These are phyloP conservation scores for Ganaspis sp. DNA, from an alignment of 1,140 invertebrate species.

Conservation along the genomic window DNA sequence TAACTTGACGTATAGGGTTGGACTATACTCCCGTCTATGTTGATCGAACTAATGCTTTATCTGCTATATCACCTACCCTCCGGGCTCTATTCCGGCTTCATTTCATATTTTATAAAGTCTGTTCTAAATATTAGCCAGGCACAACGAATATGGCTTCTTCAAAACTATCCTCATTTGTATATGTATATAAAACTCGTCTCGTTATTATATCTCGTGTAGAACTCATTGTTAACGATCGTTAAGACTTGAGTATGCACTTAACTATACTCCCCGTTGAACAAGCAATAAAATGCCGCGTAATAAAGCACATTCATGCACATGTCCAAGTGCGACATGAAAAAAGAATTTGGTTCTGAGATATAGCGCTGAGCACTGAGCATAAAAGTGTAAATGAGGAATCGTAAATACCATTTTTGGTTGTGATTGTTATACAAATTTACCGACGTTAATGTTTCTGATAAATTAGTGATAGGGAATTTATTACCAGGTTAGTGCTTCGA, in stretches of 20 bases:
- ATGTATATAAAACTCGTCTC: slow-evolving; percentile 16
- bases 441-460: slow-evolving; percentile 11
- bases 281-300: slow-evolving; percentile 20
- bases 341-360: slow-evolving; percentile 13
- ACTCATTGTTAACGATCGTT: slow-evolving; percentile 41
- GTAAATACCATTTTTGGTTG: slow-evolving; percentile 24
- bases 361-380: neutral
- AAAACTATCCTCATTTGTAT: slow-evolving; percentile 7
- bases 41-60: neutral
- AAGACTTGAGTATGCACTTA: slow-evolving; percentile 33
- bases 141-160: slow-evolving; percentile 24
- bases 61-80: neutral
- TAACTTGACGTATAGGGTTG: neutral
- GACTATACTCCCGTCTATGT: neutral
- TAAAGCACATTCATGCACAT: slow-evolving; percentile 24
- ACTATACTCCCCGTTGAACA: slow-evolving; percentile 18
- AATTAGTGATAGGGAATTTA: slow-evolving; percentile 23
- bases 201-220: slow-evolving; percentile 32
- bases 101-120: neutral
- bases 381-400: slow-evolving; percentile 22
- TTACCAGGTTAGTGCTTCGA: neutral
- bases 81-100: neutral
- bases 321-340: slow-evolving; percentile 1
- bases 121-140: neutral
- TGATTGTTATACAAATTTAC: slow-evolving; percentile 26